These are phyloP conservation scores for Tetrapedia diversipes DNA, from an alignment of 2,888 invertebrate species.

Conservation along the genomic window DNA sequence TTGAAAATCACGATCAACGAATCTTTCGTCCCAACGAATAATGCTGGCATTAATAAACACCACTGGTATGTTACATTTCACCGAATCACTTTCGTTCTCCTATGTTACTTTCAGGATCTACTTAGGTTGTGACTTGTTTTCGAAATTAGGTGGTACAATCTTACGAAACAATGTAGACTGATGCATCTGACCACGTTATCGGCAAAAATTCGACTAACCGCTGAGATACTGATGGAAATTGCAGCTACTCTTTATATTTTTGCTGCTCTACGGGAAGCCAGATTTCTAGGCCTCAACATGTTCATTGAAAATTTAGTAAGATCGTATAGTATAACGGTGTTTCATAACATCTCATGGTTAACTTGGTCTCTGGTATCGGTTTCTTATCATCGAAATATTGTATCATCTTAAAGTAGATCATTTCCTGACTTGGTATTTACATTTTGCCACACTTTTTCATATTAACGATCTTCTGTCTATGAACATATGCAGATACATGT, in stretches of 20 bases:
- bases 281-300: slow-evolving; percentile 96
- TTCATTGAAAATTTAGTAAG: slow-evolving; percentile 97
- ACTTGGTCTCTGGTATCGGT: background rate
- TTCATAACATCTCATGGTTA: too few species aligned
- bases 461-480: too few species aligned
- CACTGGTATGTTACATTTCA: slow-evolving; percentile 60
- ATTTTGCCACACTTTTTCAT: too few species aligned
- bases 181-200: slow-evolving; percentile 86
- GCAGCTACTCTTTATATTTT: slow-evolving; percentile 94
- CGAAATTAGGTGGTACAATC: slow-evolving; percentile 86
- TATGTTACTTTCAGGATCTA: too few species aligned
- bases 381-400: background rate
- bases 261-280: slow-evolving; percentile 93
- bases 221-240: slow-evolving; percentile 91
- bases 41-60: slow-evolving; percentile 20
- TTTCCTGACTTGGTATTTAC: too few species aligned
- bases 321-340: too few species aligned
- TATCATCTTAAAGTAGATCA: too few species aligned
- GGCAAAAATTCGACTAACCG: slow-evolving; percentile 88
- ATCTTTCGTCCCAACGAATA: background rate
- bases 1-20: slow-evolving; percentile 7
- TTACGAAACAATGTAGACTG: slow-evolving; percentile 88
- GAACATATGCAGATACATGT: too few species aligned
- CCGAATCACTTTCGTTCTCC: too few species aligned
- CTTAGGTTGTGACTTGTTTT: too few species aligned